Evolutionary conservation across 2,888 invertebrate genomes (phyloP).

Genomic region (Heliconius hortense): DNA sequence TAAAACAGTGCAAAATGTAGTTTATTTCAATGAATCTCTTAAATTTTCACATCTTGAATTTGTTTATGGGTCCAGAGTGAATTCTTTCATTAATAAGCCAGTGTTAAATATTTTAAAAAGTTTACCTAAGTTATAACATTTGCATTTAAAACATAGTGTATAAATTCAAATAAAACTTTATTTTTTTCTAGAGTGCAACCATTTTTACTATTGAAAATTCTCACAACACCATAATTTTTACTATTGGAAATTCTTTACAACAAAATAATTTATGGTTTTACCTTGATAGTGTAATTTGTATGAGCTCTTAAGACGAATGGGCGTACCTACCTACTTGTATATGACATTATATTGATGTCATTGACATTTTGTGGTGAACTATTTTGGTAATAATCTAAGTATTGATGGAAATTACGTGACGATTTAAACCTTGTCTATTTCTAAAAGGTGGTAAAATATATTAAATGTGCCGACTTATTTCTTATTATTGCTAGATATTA

Average conservation of each 20-base stretch:
- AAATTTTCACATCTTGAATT: constrained; percentile 72
- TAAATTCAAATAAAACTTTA: neutral
- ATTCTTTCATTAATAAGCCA: constrained; percentile 59
- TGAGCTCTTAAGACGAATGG: neutral
- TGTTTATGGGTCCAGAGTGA: constrained; percentile 63
- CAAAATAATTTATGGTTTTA: neutral
- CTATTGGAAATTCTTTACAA: neutral
- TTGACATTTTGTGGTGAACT: neutral
- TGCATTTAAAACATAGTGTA: neutral
- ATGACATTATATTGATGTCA: neutral
- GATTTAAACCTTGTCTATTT: neutral
- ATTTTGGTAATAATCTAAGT: neutral
- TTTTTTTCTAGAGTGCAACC: neutral
- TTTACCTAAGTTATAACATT: constrained; percentile 27
- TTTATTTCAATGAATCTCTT: constrained; percentile 56
- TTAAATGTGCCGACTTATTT: neutral
- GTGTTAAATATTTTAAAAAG: constrained; percentile 53
- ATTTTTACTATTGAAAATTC: neutral
- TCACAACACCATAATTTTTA: too few species aligned
- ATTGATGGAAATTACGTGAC: neutral
- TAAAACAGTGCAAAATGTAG: constrained; percentile 54
- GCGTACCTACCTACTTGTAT: too few species aligned
- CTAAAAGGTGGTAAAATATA: neutral
- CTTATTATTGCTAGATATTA: neutral
- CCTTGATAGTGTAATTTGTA: neutral